Percentiles rank a stretch among this genome's conserved stretches.
These are phyloP conservation scores for Cheirogaleus major DNA, from an alignment of 2,797 vertebrate species.

Conservation along the genomic window DNA sequence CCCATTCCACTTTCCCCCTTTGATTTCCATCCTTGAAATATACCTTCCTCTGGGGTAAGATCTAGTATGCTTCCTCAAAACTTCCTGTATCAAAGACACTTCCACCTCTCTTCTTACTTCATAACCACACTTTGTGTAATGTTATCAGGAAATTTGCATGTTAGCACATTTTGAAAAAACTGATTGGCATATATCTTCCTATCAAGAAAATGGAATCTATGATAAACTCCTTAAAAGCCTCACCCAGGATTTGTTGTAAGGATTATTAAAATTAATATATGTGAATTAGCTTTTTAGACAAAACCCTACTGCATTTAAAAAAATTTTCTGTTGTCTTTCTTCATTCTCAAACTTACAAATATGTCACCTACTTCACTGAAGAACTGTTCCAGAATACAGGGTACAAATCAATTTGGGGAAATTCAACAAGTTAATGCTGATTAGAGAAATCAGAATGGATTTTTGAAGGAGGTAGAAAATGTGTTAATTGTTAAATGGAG, in stretches of 20 bases:
- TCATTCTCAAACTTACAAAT: background rate
- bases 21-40: background rate
- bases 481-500: background rate
- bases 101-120: background rate
- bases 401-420: background rate
- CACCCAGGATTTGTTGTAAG: background rate
- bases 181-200: background rate
- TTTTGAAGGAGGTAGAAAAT: conserved; percentile 8
- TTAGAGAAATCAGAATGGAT: background rate
- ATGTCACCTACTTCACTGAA: background rate
- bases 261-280: background rate
- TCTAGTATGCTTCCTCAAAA: background rate
- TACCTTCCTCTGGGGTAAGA: background rate
- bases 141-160: background rate
- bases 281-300: background rate
- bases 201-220: background rate
- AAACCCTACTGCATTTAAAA: background rate
- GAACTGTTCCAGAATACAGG: background rate
- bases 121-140: background rate
- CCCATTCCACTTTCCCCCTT: background rate
- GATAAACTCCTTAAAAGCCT: background rate
- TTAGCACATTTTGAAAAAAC: background rate
- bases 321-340: background rate
- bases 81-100: background rate
- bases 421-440: background rate